Percentiles rank a stretch among this genome's conserved stretches.
These are phyloP conservation scores for Palloptera scutellata DNA, from an alignment of 2,888 invertebrate species.

Conservation along the genomic window DNA sequence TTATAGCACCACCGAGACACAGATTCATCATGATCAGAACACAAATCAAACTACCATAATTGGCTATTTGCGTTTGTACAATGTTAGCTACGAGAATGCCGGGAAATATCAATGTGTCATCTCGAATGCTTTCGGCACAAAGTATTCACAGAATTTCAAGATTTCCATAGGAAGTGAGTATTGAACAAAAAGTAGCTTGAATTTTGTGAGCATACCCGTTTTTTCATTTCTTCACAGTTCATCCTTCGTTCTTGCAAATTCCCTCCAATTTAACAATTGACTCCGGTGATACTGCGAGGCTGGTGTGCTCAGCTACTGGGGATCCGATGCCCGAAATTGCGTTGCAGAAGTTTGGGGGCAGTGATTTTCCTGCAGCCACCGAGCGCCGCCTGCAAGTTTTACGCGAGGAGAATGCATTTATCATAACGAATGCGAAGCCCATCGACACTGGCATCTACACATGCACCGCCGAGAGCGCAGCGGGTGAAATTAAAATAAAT, in stretches of 20 bases:
- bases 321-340: conserved; percentile 89
- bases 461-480: conserved; percentile 90
- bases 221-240: conserved; percentile 68
- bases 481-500: conserved; percentile 86
- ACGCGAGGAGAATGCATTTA: conserved; percentile 89
- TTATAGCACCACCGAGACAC: conserved; percentile 62
- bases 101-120: conserved; percentile 95
- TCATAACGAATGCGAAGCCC: conserved; percentile 89
- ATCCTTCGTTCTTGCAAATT: conserved; percentile 84
- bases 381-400: conserved; percentile 93
- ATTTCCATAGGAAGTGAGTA: conserved; percentile 82
- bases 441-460: conserved; percentile 92
- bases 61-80: conserved; percentile 77
- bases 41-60: conserved; percentile 71
- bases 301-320: conserved; percentile 91
- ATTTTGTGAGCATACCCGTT: not conserved
- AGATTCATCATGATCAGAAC: conserved; percentile 55
- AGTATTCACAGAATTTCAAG: conserved; percentile 86
- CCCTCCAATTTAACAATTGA: conserved; percentile 85
- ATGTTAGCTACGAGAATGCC: conserved; percentile 81
- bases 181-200: not conserved
- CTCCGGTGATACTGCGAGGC: conserved; percentile 83
- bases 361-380: conserved; percentile 92
- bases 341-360: conserved; percentile 91
- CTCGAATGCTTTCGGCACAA: conserved; percentile 86